Conservation (phyloP, 2,888 invertebrate genomes). For the Aspidapion aeneum region DNA sequence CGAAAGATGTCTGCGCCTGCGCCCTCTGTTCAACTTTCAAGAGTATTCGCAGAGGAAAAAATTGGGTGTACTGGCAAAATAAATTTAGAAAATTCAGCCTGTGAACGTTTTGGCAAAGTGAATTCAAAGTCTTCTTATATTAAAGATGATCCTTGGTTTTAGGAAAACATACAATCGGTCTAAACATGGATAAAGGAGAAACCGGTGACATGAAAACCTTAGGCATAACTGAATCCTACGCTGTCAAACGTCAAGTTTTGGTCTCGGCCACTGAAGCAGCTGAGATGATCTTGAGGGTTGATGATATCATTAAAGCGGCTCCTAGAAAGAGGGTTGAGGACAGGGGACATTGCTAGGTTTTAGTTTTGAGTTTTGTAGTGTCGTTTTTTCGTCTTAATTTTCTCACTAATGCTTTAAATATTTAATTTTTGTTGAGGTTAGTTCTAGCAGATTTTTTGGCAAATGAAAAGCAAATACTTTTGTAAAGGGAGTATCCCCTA, state of each 20-base stretch:
- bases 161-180: constrained; percentile 64
- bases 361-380: constrained; percentile 9
- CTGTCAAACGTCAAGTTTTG: constrained; percentile 94
- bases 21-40: no score
- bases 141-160: no score
- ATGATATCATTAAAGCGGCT: constrained; percentile 92
- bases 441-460: no score
- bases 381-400: constrained; percentile 22
- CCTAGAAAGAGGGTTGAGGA: constrained; percentile 86
- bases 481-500: no score
- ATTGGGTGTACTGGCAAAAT: no score
- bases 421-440: no score
- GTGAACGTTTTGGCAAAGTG: no score
- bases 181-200: constrained; percentile 87
- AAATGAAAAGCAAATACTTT: no score
- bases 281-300: constrained; percentile 98
- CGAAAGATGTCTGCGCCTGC: no score
- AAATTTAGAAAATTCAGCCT: no score
- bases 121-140: no score
- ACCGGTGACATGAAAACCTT: constrained; percentile 87
- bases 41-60: no score
- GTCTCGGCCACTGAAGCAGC: constrained; percentile 95
- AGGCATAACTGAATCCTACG: constrained; percentile 95
- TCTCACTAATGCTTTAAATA: constrained; percentile 17
- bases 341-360: constrained; percentile 64